phyloP scores from a whole-genome alignment of 2,888 invertebrate species.

The Gonocerus acuteangulatus region DNA sequence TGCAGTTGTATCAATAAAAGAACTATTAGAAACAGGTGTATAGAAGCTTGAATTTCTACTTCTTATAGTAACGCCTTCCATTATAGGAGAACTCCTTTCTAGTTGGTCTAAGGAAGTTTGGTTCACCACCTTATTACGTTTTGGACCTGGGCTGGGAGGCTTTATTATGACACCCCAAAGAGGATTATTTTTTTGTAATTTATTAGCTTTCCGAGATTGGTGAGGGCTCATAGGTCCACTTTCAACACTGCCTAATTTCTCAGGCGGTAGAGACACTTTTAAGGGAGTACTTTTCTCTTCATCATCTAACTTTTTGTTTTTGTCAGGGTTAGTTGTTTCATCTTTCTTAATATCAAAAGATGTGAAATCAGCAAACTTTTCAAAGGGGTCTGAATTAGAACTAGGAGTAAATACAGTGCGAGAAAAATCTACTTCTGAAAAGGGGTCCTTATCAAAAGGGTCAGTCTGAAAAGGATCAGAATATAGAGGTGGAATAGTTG shows the following conservation, averaged over 20 bases:
- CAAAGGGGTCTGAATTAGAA: slow-evolving; percentile 53
- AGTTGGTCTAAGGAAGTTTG: slow-evolving; percentile 38
- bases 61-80: slow-evolving; percentile 38
- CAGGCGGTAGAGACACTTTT: slow-evolving; percentile 61
- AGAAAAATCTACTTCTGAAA: slow-evolving; percentile 52
- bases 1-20: slow-evolving; percentile 43
- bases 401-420: slow-evolving; percentile 41
- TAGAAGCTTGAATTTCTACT: slow-evolving; percentile 31
- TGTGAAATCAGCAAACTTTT: slow-evolving; percentile 46
- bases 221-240: slow-evolving; percentile 33
- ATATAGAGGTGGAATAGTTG: slow-evolving; percentile 26
- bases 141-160: slow-evolving; percentile 42
- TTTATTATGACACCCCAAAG: slow-evolving; percentile 41
- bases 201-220: slow-evolving; percentile 33
- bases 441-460: slow-evolving; percentile 66
- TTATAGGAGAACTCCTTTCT: slow-evolving; percentile 37
- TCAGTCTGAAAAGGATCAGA: slow-evolving; percentile 61
- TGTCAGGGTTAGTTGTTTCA: slow-evolving; percentile 6
- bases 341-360: slow-evolving; percentile 33
- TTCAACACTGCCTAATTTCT: slow-evolving; percentile 42
- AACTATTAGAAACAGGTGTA: slow-evolving; percentile 1
- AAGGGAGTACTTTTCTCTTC: slow-evolving; percentile 53
- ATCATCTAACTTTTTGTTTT: slow-evolving; percentile 24
- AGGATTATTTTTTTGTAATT: slow-evolving; percentile 36
- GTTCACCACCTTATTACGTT: slow-evolving; percentile 35